Conservation (phyloP, 2,797 vertebrate species). For the Fistularia tabacaria region DNA sequence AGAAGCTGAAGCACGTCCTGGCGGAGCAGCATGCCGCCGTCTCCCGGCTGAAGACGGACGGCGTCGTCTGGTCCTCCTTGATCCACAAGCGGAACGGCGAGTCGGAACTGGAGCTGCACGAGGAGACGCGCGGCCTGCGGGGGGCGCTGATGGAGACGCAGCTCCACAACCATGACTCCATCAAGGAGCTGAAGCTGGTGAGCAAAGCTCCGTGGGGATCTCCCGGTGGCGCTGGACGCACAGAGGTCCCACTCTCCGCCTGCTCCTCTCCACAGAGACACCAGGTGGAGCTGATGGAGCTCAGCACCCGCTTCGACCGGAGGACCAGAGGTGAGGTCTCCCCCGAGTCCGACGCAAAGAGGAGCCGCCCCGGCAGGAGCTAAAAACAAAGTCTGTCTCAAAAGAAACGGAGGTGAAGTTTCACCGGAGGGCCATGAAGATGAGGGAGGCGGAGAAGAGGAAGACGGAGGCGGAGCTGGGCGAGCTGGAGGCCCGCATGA, state of each 20-base stretch:
- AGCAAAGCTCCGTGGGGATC: constrained; percentile 4
- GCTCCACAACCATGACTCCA: neutral
- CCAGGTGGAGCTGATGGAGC: constrained; percentile 58
- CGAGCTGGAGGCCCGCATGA: constrained; percentile 11
- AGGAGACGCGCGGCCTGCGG: neutral
- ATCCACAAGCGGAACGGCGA: constrained; percentile 7
- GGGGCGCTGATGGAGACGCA: constrained; percentile 7
- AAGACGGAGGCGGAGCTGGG: neutral
- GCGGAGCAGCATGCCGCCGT: constrained; percentile 27
- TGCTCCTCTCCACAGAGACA: constrained; percentile 41
- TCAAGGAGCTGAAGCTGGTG: constrained; percentile 48
- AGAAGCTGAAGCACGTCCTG: constrained; percentile 59
- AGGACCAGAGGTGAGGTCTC: constrained; percentile 33
- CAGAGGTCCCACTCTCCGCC: neutral
- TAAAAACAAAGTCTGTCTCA: neutral
- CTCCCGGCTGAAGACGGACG: constrained; percentile 23
- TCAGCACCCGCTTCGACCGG: constrained; percentile 24
- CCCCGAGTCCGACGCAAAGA: neutral
- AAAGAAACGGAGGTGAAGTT: constrained; percentile 31
- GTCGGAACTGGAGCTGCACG: neutral
- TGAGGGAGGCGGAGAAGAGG: neutral
- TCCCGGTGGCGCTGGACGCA: too few relatives aligned
- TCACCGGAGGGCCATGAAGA: constrained; percentile 1
- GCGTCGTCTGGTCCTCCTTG: neutral
- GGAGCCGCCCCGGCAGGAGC: too few relatives aligned